Conservation (phyloP, 2,113 vertebrate species). For the Odontophorus gujanensis region DNA sequence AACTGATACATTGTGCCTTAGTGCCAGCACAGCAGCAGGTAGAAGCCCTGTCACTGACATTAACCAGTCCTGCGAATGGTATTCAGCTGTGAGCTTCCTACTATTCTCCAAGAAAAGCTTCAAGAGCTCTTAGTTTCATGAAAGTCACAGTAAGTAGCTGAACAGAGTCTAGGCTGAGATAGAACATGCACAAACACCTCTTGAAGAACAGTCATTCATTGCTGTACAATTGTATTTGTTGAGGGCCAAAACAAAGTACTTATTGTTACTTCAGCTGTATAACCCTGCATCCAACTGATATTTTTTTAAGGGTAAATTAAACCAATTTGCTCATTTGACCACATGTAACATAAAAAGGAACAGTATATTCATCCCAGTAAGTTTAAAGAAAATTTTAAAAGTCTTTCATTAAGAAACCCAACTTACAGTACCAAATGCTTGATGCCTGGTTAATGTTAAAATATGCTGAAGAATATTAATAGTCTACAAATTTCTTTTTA, state of each 20-base stretch:
- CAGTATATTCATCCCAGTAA: neutral
- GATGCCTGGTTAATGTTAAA: neutral
- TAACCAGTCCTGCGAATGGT: neutral
- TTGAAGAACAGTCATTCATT: neutral
- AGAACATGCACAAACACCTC: neutral
- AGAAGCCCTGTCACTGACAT: neutral
- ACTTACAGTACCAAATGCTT: neutral
- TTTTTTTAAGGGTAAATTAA: neutral
- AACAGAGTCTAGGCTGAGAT: neutral
- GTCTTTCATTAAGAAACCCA: neutral
- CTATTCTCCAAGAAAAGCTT: neutral
- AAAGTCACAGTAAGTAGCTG: neutral
- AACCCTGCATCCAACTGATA: neutral
- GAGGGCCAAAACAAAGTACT: neutral
- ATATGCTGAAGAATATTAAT: neutral
- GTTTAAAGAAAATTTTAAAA: neutral
- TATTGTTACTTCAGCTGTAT: neutral
- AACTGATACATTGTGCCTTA: neutral
- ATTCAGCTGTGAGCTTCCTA: neutral
- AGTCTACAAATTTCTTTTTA: neutral
- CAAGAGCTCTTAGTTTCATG: neutral
- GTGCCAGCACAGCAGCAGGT: neutral
- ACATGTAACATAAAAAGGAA: neutral
- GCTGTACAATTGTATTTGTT: neutral
- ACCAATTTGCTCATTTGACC: neutral